These are phyloP conservation scores for Caradrina kadenii DNA, from an alignment of 2,888 invertebrate species.

Conservation along the genomic window DNA sequence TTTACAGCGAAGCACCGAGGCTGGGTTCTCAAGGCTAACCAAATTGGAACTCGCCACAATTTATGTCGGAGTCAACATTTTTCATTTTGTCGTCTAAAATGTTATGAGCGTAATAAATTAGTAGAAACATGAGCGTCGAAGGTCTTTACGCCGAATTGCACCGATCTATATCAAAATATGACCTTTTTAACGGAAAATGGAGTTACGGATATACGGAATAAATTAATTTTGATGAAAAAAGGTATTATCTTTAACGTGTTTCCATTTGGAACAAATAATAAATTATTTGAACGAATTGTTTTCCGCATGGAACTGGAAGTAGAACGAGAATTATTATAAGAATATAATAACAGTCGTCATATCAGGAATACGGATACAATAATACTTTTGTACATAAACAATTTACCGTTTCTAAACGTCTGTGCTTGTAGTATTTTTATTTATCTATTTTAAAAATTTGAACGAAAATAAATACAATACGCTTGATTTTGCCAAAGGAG, in stretches of 20 bases:
- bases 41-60: constrained; percentile 56
- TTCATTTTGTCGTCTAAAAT: constrained; percentile 60
- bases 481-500: not conserved
- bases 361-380: not conserved
- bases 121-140: constrained; percentile 50
- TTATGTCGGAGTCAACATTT: constrained; percentile 50
- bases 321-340: constrained; percentile 7
- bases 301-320: constrained; percentile 5
- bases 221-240: constrained; percentile 36
- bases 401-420: not conserved
- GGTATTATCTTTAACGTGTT: constrained; percentile 33
- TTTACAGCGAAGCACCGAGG: constrained; percentile 15
- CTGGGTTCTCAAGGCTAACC: constrained; percentile 37
- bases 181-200: constrained; percentile 17
- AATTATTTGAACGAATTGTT: constrained; percentile 35
- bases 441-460: not conserved
- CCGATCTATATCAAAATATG: constrained; percentile 30
- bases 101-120: constrained; percentile 57
- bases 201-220: constrained; percentile 14
- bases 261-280: constrained; percentile 31
- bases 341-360: constrained; percentile 13
- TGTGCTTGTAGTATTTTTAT: not conserved
- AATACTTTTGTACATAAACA: not conserved
- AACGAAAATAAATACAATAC: not conserved
- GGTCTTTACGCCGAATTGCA: constrained; percentile 33